Percentiles rank a stretch among this genome's conserved stretches.
Conservation (phyloP, 2,888 invertebrate species). For the Sinodicranocentrus sp. region DNA sequence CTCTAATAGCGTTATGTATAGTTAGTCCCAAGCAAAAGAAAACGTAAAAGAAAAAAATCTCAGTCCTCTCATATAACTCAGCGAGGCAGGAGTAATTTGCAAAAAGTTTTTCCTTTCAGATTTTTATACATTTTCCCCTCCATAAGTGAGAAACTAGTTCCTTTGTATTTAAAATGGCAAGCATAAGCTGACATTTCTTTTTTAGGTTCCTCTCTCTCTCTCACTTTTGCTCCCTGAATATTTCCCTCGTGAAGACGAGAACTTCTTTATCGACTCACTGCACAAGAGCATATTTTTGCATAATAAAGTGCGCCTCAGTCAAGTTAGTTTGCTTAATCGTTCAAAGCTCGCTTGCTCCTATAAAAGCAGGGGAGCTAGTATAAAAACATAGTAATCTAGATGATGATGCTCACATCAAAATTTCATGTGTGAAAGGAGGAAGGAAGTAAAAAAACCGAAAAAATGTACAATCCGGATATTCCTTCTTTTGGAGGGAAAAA, state of each 20-base stretch:
- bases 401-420: slow-evolving; percentile 28
- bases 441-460: slow-evolving; percentile 5
- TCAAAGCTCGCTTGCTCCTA: slow-evolving; percentile 37
- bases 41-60: not conserved
- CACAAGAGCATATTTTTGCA: slow-evolving; percentile 51
- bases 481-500: slow-evolving; percentile 18
- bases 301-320: slow-evolving; percentile 47
- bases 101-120: not conserved
- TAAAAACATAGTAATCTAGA: slow-evolving; percentile 17
- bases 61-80: too few relatives aligned
- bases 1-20: too few relatives aligned
- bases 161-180: slow-evolving; percentile 53
- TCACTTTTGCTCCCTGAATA: not conserved
- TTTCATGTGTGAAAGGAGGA: slow-evolving; percentile 33
- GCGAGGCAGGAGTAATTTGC: slow-evolving; percentile 47
- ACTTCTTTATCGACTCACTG: slow-evolving; percentile 58
- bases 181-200: slow-evolving; percentile 51
- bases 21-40: too few relatives aligned
- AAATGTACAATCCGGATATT: slow-evolving; percentile 14
- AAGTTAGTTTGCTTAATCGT: slow-evolving; percentile 66
- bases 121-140: slow-evolving; percentile 26
- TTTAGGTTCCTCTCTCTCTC: slow-evolving; percentile 17
- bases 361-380: not conserved
- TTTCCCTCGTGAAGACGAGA: not conserved
- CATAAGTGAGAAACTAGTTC: slow-evolving; percentile 41